Evolutionary conservation across 2,797 vertebrate species (phyloP).

Genomic region (Yasuhikotakia modesta): DNA sequence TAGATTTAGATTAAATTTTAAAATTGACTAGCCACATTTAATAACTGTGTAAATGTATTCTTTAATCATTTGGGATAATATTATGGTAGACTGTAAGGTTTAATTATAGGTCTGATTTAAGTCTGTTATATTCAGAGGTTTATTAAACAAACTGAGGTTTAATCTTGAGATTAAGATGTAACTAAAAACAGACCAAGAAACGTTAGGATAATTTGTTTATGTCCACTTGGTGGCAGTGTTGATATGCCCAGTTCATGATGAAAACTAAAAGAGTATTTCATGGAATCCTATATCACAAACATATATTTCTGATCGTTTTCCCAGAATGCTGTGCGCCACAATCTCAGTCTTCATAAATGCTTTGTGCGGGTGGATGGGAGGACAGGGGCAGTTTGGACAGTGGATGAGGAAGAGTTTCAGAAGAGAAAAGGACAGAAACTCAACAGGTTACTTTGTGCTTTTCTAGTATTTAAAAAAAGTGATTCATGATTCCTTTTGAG

Average conservation of each 20-base stretch:
- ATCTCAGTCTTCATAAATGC: conserved; percentile 89
- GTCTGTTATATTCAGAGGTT: background rate
- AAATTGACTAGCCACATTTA: background rate
- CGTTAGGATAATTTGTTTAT: background rate
- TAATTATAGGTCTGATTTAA: background rate
- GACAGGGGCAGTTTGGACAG: conserved; percentile 88
- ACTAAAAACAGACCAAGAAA: background rate
- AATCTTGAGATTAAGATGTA: background rate
- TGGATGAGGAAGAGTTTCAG: conserved; percentile 87
- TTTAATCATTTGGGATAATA: background rate
- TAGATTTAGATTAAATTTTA: too few species aligned
- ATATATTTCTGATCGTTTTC: conserved; percentile 4
- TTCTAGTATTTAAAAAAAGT: background rate
- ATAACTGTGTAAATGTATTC: background rate
- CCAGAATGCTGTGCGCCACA: conserved; percentile 89
- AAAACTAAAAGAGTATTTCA: background rate
- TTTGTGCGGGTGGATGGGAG: conserved; percentile 86
- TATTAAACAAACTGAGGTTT: background rate
- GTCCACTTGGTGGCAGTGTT: conserved; percentile 50
- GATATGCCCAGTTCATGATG: background rate
- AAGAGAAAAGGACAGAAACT: conserved; percentile 79
- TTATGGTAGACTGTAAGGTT: background rate
- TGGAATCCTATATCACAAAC: background rate
- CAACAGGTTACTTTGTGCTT: conserved; percentile 61
- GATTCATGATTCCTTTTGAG: background rate